Conservation (phyloP, 2,113 vertebrate genomes). For the Channa maculata region DNA sequence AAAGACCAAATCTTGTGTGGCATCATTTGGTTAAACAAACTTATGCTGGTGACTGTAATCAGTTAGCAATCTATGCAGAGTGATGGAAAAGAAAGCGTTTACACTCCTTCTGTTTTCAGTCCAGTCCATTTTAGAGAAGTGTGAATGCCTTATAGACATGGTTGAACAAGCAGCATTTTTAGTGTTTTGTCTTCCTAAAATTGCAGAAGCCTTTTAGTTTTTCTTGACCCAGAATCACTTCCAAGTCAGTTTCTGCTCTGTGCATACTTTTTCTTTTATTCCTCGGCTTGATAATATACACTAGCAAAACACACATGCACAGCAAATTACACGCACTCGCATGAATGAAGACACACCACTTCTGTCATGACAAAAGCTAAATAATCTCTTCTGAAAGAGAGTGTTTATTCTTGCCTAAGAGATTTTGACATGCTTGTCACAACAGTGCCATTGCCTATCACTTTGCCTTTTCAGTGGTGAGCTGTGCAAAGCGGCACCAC, state of each 20-base stretch:
- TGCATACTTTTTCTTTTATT: conserved; percentile 14
- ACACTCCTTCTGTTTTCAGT: too few relatives aligned
- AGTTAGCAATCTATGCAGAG: too few relatives aligned
- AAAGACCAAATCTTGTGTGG: too few relatives aligned
- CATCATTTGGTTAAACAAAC: too few relatives aligned
- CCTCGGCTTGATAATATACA: conserved; percentile 3
- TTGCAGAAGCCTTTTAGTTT: neutral
- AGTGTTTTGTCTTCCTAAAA: conserved; percentile 15
- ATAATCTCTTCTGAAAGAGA: conserved; percentile 72
- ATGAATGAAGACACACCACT: conserved; percentile 4
- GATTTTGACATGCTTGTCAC: conserved; percentile 73
- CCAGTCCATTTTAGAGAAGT: too few relatives aligned
- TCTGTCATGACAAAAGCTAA: conserved; percentile 53
- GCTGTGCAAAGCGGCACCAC: conserved; percentile 24
- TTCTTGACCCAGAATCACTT: neutral
- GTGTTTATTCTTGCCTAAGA: conserved; percentile 67
- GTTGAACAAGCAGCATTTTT: conserved; percentile 5
- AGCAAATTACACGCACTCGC: neutral
- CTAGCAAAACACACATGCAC: neutral
- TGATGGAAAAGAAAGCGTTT: too few relatives aligned
- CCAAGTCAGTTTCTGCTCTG: neutral
- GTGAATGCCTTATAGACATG: too few relatives aligned
- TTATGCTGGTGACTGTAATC: too few relatives aligned
- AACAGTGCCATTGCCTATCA: conserved; percentile 54
- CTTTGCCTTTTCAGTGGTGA: conserved; percentile 53